Base-by-base conservation (phyloP, 2,797 vertebrate species). In the Molossus alvarezi region DNA sequence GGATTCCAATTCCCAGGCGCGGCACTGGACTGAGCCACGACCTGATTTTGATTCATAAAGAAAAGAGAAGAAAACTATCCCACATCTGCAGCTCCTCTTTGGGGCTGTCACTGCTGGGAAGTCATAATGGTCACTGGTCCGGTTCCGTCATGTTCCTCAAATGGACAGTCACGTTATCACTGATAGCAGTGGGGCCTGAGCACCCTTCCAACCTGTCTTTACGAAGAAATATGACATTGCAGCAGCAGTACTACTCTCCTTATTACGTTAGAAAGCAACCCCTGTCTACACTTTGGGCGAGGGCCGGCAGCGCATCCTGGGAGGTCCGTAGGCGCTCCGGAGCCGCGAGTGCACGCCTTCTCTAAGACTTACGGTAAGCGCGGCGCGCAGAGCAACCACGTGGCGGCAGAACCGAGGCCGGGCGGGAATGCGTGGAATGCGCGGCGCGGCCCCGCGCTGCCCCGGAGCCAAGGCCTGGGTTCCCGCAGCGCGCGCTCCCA, bases 351-450 rank as follows among this genome's bases (percentile, higher is more conserved):
- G 97, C 88, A 93, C 97, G 84, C 75, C 95, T 92, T 79, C 96
- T 97, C 90, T 37, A 92, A 65, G 73, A 88, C 95, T 98, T 98
- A 98, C 97, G 98, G 97, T 97, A 95, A 62, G 88, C 88, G 97
- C 94, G 83, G 96, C 83, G 75, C 95, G 73, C 96, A 20, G 81
- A 81, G 95, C 98, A 69, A 97, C 98, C 98, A 98, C 98, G 98
- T 98, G 98, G 98, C 97, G 97, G 97, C 94, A 93, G 98, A 97
- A 95, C 98, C 97, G 95, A 96, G 98, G 97, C 97, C 95, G 95
- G 97, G 96, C 97, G 98, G 98, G 99, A 99, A 99, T 99, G 98
- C 95, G 79, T 97, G 98, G 99, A 99, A 99, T 99, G 99, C 98
- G 96, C 97, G 98, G 98, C 97, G 97, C 98, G 98, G 97, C 96